Base-by-base conservation (phyloP, 2,797 vertebrate species). In the Gymnothorax javanicus region DNA sequence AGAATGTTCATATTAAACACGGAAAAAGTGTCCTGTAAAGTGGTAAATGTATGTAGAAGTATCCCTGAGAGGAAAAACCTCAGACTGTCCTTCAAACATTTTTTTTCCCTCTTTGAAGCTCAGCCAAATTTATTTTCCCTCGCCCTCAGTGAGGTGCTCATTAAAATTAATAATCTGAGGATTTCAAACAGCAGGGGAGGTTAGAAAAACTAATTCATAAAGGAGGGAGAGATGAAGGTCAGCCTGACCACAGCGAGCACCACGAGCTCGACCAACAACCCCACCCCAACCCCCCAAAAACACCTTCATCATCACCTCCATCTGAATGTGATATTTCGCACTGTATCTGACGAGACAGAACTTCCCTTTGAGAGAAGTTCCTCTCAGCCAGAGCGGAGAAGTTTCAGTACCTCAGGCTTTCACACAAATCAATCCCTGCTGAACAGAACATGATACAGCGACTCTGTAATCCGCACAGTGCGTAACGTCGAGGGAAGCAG, bases 131-230 rank as follows among this genome's bases (percentile, higher is more conserved):
- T 13, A 54, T 9, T 79, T 79, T 79, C 15, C 17, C 54, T 79
- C 75, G 52, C 50, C 12, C 50, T 52, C 75, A 54, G 23, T 50
- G 50, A 54, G 2, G 50, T 54, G 75, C 20, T 52, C 69, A 87
- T 69, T 85, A 71, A 86, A 86, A 84, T 88, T 88, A 79, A 89
- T 85, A 82, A n/a, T 13, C 69, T 83, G 69, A 87, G 79, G 43
- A 54, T 83, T 85, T 88, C 84, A 88, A 90, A 88, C 89, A 59
- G 3, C 89, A 84, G 89, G 88, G 90, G 86, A 84, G 82, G 90
- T 67, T n/a, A 12, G 0, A 85, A 86, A 57, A 89, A 83, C 57
- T 85, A 57, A 84, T 0, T 73, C 79, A 90, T 90, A 43, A 43
- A 43, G 79, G 89, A 90, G 91, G 86, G 5, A 71, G 25, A 58